Percentiles rank a stretch among this genome's conserved stretches.
Conservation (phyloP, 2,797 vertebrate genomes). For the Arctocebus calabarensis region DNA sequence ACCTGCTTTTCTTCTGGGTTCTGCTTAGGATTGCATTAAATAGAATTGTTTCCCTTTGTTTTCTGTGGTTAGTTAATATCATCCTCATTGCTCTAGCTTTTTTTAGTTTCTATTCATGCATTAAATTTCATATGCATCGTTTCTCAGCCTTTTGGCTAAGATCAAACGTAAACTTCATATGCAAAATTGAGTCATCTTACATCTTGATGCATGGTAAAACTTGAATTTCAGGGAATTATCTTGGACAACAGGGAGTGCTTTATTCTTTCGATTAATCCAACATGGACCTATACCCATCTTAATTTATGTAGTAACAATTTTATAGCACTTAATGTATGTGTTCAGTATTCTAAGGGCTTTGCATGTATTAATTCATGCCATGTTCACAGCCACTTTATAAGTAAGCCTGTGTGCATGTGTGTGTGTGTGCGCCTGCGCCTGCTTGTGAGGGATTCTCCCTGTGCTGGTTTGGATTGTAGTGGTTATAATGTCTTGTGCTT, state of each 20-base stretch:
- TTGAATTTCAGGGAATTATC: background rate
- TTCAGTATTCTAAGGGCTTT: background rate
- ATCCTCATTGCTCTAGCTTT: constrained; percentile 1
- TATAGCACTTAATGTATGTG: background rate
- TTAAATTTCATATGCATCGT: background rate
- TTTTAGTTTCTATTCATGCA: background rate
- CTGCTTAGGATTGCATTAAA: background rate
- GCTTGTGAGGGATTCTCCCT: background rate
- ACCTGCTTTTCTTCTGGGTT: background rate
- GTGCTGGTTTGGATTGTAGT: background rate
- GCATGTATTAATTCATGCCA: background rate
- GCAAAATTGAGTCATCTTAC: background rate
- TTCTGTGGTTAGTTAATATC: background rate
- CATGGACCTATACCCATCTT: background rate
- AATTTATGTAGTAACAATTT: background rate
- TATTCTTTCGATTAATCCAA: background rate
- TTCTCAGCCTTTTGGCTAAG: too few species aligned
- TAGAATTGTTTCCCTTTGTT: background rate
- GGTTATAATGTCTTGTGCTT: constrained; percentile 36
- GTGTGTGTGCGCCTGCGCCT: too few species aligned
- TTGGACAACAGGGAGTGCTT: background rate
- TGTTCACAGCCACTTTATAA: background rate
- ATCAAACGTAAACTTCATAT: too few species aligned
- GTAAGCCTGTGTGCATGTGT: background rate
- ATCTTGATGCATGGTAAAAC: background rate